Base-by-base conservation (phyloP, 2,888 invertebrate species). In the Netelia melanura region DNA sequence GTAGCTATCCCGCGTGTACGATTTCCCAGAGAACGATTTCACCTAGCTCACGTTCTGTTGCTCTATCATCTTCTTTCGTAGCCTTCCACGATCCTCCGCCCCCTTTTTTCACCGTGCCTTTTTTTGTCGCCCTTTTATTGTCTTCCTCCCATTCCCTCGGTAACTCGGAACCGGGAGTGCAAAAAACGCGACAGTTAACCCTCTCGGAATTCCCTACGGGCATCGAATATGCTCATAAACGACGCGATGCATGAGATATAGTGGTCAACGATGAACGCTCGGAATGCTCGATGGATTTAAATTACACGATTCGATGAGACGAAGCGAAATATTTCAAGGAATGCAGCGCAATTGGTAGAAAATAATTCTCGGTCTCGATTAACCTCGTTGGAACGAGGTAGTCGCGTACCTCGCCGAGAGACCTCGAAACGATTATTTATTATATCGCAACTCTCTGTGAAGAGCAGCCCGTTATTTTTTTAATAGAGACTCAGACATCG, bases 111-210 rank as follows among this genome's bases (percentile, higher is more conserved):
- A 11, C 48, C 58, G 17, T 58, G 17, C 58, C 21, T 58, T 58
- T 58, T 58, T 58, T 58, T 54, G 11, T 6, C 38, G 6, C 71
- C 48, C 80, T 72, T 74, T 80, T 67, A 74, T 80, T 74, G 58
- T 80, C 30, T 48, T 38, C 58, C 25, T 58, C 58, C 21, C 56
- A 64, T 23, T 17, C 44, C 23, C 65, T 23, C 58, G 17, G 58
- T 1, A 38, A 67, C 25, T 23, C 65, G 6, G n/a, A 3, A 38
- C 3, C 17, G 65, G 17, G 38, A 83, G 74, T 48, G 58, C 68
- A 80, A 75, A 77, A 84, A 85, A 85, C 83, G 84, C 71, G 87
- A 88, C 88, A 86, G 86, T 90, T 87, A 88, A 89, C 89, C 81
- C 86, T 77, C 77, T 86, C 43, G n/a, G n/a, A 11, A 54, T 3